Evolutionary conservation across 2,888 invertebrate species (phyloP), one percentile per base, ranked within the genome.

Genomic region (Acrobasis consociella): DNA sequence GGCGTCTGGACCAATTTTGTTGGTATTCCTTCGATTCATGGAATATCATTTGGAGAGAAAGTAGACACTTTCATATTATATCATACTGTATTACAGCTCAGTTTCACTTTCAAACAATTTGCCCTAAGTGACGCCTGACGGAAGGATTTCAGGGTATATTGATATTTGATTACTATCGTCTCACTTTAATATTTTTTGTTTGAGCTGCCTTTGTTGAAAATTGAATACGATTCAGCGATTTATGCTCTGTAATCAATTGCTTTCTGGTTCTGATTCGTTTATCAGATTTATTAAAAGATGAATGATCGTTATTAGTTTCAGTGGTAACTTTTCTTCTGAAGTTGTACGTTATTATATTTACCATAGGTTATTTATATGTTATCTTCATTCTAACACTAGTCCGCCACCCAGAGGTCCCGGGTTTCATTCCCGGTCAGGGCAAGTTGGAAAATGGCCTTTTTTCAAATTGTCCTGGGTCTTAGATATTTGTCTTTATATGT

Each of bases 1-100:
- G 62, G 55, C 16, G 55, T 46, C 46, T 62, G 61, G 31, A 37
- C 15, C 49, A 49, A 62, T 62, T 61, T 55, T 46, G 31, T 61
- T 49, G 16, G 62, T 31, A 52, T 50, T 60, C 52, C 50, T 59
- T 50, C 50, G 56, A 42, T 13, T 22, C 56, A 13, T 42, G 42
- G 56, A 56, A 56, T 42, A 56, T 55, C 39, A 39, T 42, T 46
- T 56, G 42, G 42, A 11, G 42, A 42, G 42, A 16, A 42, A 56
- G 42, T 46, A 56, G 42, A 56, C 17, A 39, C 16, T 8, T 56
- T 42, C 42, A n/a, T n/a, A n/a, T n/a, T 22, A 56, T 55, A 39
- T 55, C 11, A 55, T 55, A n/a, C 31, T 31, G 13, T 31, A 52
- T 37, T 37, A 15, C 9, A 22, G 17, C 17, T 56, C 42, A 56